Base-by-base conservation (phyloP, 2,113 vertebrate species). In the Scomber japonicus region DNA sequence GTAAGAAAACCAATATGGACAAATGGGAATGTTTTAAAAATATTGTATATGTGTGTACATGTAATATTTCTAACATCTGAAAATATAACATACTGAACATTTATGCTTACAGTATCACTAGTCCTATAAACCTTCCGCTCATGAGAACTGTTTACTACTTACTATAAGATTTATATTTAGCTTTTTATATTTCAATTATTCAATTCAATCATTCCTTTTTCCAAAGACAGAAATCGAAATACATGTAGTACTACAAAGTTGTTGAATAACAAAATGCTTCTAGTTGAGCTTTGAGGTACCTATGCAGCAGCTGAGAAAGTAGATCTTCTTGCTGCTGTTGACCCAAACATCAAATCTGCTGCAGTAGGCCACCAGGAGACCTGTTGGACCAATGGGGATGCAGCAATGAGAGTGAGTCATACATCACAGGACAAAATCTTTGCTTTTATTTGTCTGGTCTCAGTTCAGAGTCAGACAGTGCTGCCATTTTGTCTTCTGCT, bases 311-410 rank as follows among this genome's bases (percentile, higher is more conserved):
- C 94, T 95, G 86, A 97, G 2, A 69, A 95, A 98, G 91, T 99
- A 99, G 71, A 97, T 68, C 86, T 94, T 96, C 80, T 93, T 96
- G 30, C 95, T 94, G 83, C 95, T 95, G 80, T 96, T 94, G 63
- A 91, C 94, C 86, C 96, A 97, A 78, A 98, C 95, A 87, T 99
- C 98, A 95, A 99, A 99, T 92, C 96, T 96, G 94, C 96, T 95
- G 89, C 98, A 99, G 89, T 98, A 99, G 3, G 97, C 97, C 87
- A 98, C 95, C 90, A 99, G 92, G 35, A 99, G 94, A 50, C 98
- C 98, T 99, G 93, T 64, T 49, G 40, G 60, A 88, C 46, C 70
- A 77, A 44, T 11, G 11, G 40, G 40, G 56, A 76, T 1, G 45
- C 30, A 83, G 2, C 19, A 27, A 66, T 17, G 27, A 63, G 21